Evolutionary conservation across 2,797 vertebrate genomes (phyloP).

Genomic region (Lemur catta): DNA sequence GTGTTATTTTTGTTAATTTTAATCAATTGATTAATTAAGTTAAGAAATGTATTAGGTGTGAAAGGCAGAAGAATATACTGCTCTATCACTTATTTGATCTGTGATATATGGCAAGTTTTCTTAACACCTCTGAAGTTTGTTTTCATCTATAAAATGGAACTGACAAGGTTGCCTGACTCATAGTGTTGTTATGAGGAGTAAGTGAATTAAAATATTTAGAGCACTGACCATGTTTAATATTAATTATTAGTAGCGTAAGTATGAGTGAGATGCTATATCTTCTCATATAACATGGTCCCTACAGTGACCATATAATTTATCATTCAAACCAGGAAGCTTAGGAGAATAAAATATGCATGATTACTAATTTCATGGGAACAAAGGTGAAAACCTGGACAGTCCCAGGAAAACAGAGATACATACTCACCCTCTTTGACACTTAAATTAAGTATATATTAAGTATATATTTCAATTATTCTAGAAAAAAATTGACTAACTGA

Average conservation of each 20-base stretch:
- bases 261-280: background rate
- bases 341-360: background rate
- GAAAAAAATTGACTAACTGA: background rate
- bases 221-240: background rate
- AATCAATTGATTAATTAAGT: background rate
- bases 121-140: background rate
- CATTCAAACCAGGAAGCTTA: background rate
- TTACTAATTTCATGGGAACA: background rate
- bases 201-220: slow-evolving; percentile 29
- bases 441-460: background rate
- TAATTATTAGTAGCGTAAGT: background rate
- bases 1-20: background rate
- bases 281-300: background rate
- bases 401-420: background rate
- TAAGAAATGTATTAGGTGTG: background rate
- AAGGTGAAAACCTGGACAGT: background rate
- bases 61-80: background rate
- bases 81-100: background rate
- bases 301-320: background rate
- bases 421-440: background rate
- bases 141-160: background rate
- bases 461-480: slow-evolving; percentile 7
- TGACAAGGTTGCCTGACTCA: background rate
- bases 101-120: background rate
- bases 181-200: background rate